A percentile compares a stretch with the other conserved stretches of the same genome.
Conservation (phyloP, 2,113 vertebrate genomes). For the Petroica traversi region DNA sequence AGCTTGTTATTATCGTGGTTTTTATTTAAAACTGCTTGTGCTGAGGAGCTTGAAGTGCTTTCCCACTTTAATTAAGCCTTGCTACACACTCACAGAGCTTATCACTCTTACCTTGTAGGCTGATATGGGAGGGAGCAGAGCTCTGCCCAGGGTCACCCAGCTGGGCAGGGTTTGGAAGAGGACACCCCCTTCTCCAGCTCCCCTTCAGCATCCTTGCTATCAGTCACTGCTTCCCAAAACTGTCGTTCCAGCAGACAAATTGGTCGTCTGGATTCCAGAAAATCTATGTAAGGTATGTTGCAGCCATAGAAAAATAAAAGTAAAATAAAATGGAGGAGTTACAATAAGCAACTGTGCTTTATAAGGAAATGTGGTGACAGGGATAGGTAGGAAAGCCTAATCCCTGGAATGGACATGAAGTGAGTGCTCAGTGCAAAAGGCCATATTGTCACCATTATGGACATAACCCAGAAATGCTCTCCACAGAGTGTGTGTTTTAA, state of each 20-base stretch:
- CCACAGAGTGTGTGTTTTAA: not conserved
- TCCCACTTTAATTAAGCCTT: not conserved
- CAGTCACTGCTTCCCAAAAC: not conserved
- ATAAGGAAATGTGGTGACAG: not conserved
- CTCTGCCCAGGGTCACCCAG: not conserved
- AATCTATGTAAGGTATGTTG: not conserved
- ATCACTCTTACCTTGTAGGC: not conserved
- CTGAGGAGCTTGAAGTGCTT: not conserved
- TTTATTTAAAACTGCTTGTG: not conserved
- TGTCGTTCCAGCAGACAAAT: not conserved
- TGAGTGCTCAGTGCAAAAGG: not conserved
- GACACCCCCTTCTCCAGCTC: not conserved
- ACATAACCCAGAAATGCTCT: not conserved
- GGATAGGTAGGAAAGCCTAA: not conserved
- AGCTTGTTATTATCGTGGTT: not conserved
- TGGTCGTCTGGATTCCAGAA: not conserved
- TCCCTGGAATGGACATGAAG: not conserved
- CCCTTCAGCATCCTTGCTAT: not conserved
- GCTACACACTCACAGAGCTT: not conserved
- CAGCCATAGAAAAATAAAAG: not conserved
- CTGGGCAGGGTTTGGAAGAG: not conserved
- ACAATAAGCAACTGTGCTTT: not conserved
- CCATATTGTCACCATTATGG: not conserved
- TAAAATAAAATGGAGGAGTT: not conserved
- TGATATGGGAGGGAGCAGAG: not conserved